Evolutionary conservation across 2,797 vertebrate species (phyloP), one percentile per base, ranked within the genome.

Genomic region (Microhierax caerulescens): DNA sequence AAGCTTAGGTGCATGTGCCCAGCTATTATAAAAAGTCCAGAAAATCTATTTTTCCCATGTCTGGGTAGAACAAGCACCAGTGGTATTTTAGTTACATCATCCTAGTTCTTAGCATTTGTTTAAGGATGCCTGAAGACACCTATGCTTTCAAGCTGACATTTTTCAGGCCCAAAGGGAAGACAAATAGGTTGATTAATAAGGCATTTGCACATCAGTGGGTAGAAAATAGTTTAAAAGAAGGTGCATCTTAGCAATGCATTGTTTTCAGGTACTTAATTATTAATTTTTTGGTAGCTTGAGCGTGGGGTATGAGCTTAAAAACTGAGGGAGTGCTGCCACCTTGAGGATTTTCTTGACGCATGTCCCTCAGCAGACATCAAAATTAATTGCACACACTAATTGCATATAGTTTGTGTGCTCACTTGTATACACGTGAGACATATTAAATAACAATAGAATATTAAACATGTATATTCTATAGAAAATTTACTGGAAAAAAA

Each of bases 271-370:
- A n/a, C 25, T 83, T n/a, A n/a, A n/a, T n/a, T n/a, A n/a, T 85
- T 60, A 22, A 8, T 11, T 54, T 21, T 76, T 88, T 21, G 1
- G 43, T 18, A 34, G 11, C 13, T 37, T 9, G 20, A 79, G n/a
- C 0, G 0, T 5, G 12, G 4, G 1, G 4, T 53, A 11, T 56
- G n/a, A 50, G 68, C 18, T 53, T 95, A 80, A 98, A 98, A 91
- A 57, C 69, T 96, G 64, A 89, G 95, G 54, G 90, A 50, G 88
- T 98, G 97, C 97, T 98, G 97, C 97, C 98, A 98, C 96, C 97
- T 90, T 83, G 96, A 97, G 98, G 95, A 94, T 86, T 95, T 94
- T 93, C 6, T 69, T 56, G 45, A 69, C 76, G 34, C 19, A 10
- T 30, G 19, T 50, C 36, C 12, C 25, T 85, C 32, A 69, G 32